phyloP scores from a whole-genome alignment of 2,113 vertebrate genomes.

The Catharus minimus region DNA sequence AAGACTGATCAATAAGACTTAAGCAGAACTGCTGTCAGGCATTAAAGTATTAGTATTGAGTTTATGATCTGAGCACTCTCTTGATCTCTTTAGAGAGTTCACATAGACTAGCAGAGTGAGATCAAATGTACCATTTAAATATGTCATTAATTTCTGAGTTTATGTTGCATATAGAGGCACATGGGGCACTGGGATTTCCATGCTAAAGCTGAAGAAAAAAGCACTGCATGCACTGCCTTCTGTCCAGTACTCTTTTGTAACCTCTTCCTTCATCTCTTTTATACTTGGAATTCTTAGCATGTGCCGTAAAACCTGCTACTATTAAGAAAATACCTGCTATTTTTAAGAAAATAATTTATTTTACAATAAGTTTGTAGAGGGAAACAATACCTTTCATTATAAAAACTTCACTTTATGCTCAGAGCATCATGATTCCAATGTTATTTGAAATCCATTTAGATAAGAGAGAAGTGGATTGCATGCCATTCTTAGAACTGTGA shows the following conservation, averaged over 20 bases:
- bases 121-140: neutral
- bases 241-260: neutral
- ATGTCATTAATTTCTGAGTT: neutral
- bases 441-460: neutral
- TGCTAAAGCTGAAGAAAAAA: neutral
- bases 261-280: neutral
- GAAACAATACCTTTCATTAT: neutral
- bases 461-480: neutral
- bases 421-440: neutral
- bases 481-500: neutral
- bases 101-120: neutral
- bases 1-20: neutral
- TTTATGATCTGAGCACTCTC: neutral
- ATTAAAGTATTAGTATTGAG: neutral
- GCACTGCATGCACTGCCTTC: neutral
- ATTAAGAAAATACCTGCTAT: neutral
- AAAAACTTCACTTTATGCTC: neutral
- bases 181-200: neutral
- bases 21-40: neutral
- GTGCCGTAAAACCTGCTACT: neutral
- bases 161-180: neutral
- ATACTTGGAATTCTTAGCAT: neutral
- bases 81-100: conserved; percentile 6
- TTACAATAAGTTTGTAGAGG: neutral
- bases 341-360: neutral